phyloP scores from a whole-genome alignment of 2,888 invertebrate species.

The Amiota mariae region DNA sequence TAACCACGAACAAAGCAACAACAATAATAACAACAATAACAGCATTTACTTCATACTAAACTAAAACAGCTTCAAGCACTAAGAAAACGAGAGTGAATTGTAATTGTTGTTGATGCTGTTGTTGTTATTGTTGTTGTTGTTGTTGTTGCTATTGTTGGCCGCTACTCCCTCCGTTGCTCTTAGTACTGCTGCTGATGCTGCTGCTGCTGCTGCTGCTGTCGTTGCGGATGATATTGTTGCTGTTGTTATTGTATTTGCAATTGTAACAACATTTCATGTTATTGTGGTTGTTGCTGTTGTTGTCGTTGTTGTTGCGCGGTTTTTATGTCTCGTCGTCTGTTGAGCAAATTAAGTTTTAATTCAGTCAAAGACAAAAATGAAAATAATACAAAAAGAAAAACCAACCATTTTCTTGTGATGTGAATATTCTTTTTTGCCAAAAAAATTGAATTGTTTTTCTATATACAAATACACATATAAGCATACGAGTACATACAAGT shows the following conservation, averaged over 20 bases:
- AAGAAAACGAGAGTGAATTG: constrained; percentile 60
- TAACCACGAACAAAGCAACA: constrained; percentile 38
- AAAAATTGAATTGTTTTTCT: too few relatives aligned
- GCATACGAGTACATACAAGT: too few relatives aligned
- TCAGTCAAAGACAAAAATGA: constrained; percentile 14
- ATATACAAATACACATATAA: too few relatives aligned
- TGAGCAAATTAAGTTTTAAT: constrained; percentile 19
- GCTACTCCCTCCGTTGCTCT: background rate
- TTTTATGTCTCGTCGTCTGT: constrained; percentile 48
- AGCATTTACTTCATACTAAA: constrained; percentile 8
- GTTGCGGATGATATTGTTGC: constrained; percentile 20
- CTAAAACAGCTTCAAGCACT: background rate
- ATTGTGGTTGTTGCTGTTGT: constrained; percentile 21
- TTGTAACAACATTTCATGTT: constrained; percentile 11
- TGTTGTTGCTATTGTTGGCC: constrained; percentile 37
- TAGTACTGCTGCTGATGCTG: constrained; percentile 13
- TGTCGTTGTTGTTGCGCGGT: constrained; percentile 42
- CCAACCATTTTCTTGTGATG: constrained; percentile 4
- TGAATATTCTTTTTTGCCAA: constrained; percentile 15
- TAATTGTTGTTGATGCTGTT: constrained; percentile 38
- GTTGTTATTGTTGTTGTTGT: constrained; percentile 36
- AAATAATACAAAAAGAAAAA: background rate
- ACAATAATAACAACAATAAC: constrained; percentile 36
- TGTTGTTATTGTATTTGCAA: background rate
- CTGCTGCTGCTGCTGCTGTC: too few relatives aligned